Conservation (phyloP, 2,888 invertebrate species). For the Thumatha senex region DNA sequence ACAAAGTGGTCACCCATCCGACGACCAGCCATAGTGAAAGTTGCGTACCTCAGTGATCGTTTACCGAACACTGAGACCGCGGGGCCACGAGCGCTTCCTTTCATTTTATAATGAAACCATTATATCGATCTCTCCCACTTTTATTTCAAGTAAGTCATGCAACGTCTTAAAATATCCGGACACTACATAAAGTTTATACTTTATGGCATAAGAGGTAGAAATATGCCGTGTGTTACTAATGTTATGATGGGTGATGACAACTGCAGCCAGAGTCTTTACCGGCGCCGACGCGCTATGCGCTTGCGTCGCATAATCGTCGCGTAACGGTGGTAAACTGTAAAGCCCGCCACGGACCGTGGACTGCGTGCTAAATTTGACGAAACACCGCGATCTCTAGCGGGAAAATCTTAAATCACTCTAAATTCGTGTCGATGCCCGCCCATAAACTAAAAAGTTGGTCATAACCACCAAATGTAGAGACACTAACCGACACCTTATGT, state of each 20-base stretch:
- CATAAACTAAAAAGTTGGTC: constrained; percentile 24
- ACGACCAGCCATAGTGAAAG: too few relatives aligned
- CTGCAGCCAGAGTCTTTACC: constrained; percentile 31
- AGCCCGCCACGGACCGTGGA: constrained; percentile 75
- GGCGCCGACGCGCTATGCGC: constrained; percentile 57
- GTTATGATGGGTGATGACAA: constrained; percentile 29
- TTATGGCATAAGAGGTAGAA: not conserved
- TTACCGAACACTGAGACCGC: too few relatives aligned
- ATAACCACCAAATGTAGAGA: constrained; percentile 14
- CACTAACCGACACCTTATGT: constrained; percentile 7
- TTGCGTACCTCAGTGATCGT: too few relatives aligned
- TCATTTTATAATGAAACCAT: not conserved
- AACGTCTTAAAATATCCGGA: not conserved
- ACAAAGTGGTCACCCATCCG: too few relatives aligned
- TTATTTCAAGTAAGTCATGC: not conserved
- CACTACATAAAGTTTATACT: not conserved
- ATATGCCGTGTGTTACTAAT: constrained; percentile 8
- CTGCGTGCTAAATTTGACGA: constrained; percentile 82
- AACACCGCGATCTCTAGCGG: constrained; percentile 77
- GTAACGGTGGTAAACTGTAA: constrained; percentile 82
- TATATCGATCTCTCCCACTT: not conserved
- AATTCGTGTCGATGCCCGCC: constrained; percentile 57
- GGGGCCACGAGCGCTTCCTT: too few relatives aligned
- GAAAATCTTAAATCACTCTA: constrained; percentile 72
- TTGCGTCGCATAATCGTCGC: constrained; percentile 74